Base-by-base conservation (phyloP, 2,888 invertebrate species). In the Chalcis sispes region DNA sequence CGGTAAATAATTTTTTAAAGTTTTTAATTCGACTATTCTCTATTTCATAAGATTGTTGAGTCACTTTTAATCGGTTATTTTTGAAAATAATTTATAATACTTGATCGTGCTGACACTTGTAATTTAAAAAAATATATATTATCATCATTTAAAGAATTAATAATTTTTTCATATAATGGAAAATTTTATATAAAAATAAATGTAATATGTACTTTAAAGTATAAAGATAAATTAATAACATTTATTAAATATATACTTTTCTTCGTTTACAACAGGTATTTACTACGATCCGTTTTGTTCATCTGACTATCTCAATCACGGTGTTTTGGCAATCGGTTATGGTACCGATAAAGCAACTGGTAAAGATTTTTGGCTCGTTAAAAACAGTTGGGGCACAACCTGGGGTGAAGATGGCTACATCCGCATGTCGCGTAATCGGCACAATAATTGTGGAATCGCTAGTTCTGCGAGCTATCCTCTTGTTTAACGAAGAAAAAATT, bases 391-490 rank as follows among this genome's bases (percentile, higher is more conserved):
- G 95, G 92, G 94, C 13, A 89, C 90, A 79, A 86, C 90, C 15
- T 98, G 97, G 97, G 97, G 97, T 50, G 91, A 93, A 65, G 87
- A 93, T 4, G 97, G 97, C 52, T 98, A 95, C 90, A 94, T 97
- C 85, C 94, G 94, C 89, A 96, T 98, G 94, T 92, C 95, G 42
- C 92, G 97, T 82, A 96, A 97, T 90, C 91, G 91, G 84, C 83
- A 94, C 32, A 97, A 97, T 89, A 92, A 94, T 86, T 97, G 97
- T 89, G 97, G 97, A 83, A 93, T 97, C 88, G 97, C 97, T 70
- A 90, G 93, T 62, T 89, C 91, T 80, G 94, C 97, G 79, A 95
- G 95, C 86, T 97, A 95, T 89, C 97, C 97, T 29, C 91, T 42
- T 40, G 54, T 54, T 4, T 27, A 54, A 54, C 27, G 15, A 27